These are phyloP conservation scores for Bombycilla garrulus DNA, from an alignment of 2,113 vertebrate species.

Conservation along the genomic window DNA sequence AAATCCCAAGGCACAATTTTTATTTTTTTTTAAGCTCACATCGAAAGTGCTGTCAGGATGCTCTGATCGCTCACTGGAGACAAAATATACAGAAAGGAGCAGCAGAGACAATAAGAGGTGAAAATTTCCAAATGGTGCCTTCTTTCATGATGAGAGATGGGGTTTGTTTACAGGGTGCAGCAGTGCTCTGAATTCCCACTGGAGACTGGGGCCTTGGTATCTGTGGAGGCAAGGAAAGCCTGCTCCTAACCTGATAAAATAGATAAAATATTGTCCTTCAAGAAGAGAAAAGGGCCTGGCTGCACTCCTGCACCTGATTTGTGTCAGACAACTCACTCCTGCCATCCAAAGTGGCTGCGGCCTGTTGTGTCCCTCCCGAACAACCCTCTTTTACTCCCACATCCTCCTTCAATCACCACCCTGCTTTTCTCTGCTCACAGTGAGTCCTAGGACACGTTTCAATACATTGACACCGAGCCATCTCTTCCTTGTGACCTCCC, in stretches of 20 bases:
- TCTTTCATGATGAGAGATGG: background rate
- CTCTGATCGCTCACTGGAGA: background rate
- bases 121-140: background rate
- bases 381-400: background rate
- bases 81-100: background rate
- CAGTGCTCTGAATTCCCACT: background rate
- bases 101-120: background rate
- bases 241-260: background rate
- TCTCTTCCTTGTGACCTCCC: background rate
- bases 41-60: background rate
- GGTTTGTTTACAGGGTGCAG: background rate
- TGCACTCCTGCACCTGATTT: background rate
- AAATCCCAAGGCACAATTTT: constrained; percentile 40
- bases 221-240: background rate
- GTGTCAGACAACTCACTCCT: background rate
- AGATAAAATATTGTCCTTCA: background rate
- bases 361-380: background rate
- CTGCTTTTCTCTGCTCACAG: background rate
- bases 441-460: background rate
- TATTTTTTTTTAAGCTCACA: background rate
- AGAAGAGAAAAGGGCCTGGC: background rate
- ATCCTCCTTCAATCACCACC: background rate
- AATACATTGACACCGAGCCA: background rate
- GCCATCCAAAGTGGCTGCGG: background rate
- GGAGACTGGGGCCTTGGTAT: background rate